Percentiles rank a stretch among this genome's conserved stretches.
These are phyloP conservation scores for Drosophila ustulata DNA, from an alignment of 2,888 invertebrate species.

Conservation along the genomic window DNA sequence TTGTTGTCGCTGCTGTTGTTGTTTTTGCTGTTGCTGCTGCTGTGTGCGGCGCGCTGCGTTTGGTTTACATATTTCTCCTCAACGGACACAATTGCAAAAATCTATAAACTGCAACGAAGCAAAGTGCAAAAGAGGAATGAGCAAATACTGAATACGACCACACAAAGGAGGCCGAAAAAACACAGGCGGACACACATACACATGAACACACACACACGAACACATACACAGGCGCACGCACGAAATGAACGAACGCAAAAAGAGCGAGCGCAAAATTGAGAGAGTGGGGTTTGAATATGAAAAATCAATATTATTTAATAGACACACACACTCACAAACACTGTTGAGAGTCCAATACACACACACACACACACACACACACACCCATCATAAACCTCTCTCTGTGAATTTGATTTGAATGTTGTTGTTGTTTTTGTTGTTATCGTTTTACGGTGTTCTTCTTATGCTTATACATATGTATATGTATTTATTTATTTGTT, in stretches of 20 bases:
- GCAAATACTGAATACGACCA: slow-evolving; percentile 60
- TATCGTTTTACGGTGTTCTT: slow-evolving; percentile 66
- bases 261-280: slow-evolving; percentile 55
- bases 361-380: slow-evolving; percentile 33
- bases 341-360: slow-evolving; percentile 55
- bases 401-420: slow-evolving; percentile 64
- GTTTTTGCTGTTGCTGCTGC: slow-evolving; percentile 43
- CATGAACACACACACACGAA: slow-evolving; percentile 22
- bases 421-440: slow-evolving; percentile 64
- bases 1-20: slow-evolving; percentile 40
- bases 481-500: slow-evolving; percentile 58
- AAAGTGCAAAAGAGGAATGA: slow-evolving; percentile 57
- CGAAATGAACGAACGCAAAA: slow-evolving; percentile 32
- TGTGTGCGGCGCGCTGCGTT: slow-evolving; percentile 68
- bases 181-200: slow-evolving; percentile 20
- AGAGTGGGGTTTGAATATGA: slow-evolving; percentile 71
- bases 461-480: slow-evolving; percentile 55
- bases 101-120: slow-evolving; percentile 82
- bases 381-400: slow-evolving; percentile 50
- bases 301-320: slow-evolving; percentile 81
- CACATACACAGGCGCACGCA: slow-evolving; percentile 40
- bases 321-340: slow-evolving; percentile 38
- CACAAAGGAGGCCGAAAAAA: slow-evolving; percentile 68
- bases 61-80: slow-evolving; percentile 82
- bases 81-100: slow-evolving; percentile 80